Evolutionary conservation across 2,113 vertebrate species (phyloP).

Genomic region (Hyperoodon ampullatus): DNA sequence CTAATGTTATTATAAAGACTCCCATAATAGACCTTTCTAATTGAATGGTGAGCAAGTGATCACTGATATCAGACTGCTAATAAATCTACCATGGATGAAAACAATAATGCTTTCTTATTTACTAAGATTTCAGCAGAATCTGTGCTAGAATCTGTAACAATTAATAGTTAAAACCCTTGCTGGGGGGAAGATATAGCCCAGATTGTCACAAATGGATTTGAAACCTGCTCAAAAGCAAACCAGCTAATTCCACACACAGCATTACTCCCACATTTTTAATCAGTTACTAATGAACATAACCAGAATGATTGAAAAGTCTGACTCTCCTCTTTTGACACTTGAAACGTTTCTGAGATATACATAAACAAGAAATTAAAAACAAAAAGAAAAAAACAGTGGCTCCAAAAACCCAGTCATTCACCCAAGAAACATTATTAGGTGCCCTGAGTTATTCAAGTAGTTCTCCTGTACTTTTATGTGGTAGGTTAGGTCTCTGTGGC

Average conservation of each 20-base stretch:
- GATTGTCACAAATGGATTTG: slow-evolving; percentile 6
- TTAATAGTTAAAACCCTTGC: slow-evolving; percentile 41
- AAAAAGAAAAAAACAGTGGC: not conserved
- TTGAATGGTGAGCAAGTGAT: slow-evolving; percentile 25
- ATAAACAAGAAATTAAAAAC: slow-evolving; percentile 14
- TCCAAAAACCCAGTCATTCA: not conserved
- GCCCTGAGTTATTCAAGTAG: not conserved
- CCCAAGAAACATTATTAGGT: not conserved
- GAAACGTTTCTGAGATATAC: slow-evolving; percentile 1
- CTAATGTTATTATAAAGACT: slow-evolving; percentile 46
- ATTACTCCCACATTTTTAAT: slow-evolving; percentile 39
- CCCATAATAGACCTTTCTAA: slow-evolving; percentile 16
- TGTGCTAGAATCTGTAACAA: not conserved
- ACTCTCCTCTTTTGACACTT: not conserved
- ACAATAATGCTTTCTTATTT: slow-evolving; percentile 48
- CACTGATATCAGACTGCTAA: not conserved
- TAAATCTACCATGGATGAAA: slow-evolving; percentile 38
- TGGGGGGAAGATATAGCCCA: not conserved
- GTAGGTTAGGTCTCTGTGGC: not conserved
- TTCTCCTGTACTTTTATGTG: not conserved
- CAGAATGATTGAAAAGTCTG: not conserved
- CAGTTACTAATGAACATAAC: slow-evolving; percentile 10
- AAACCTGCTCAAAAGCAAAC: slow-evolving; percentile 37
- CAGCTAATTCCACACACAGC: not conserved
- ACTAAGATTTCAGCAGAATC: slow-evolving; percentile 41